phyloP scores from a whole-genome alignment of 2,888 invertebrate species.

The Oegoconia quadripuncta region DNA sequence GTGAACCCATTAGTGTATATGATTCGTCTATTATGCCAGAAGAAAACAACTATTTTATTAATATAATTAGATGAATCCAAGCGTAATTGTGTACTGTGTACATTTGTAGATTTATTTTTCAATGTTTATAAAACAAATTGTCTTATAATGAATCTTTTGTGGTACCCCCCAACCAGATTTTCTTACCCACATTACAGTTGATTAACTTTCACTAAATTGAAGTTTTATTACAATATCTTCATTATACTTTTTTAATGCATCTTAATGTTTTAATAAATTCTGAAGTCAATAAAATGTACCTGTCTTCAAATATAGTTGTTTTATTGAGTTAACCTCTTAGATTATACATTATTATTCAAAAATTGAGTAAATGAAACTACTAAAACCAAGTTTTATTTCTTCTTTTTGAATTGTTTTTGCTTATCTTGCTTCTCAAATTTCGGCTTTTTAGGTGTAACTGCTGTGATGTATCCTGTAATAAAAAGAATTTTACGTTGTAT shows the following conservation, averaged over 20 bases:
- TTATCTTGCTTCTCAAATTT: constrained; percentile 58
- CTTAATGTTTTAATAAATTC: constrained; percentile 13
- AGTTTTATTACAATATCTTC: constrained; percentile 2
- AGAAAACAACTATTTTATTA: too few relatives aligned
- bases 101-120: constrained; percentile 31
- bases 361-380: constrained; percentile 2
- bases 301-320: constrained; percentile 24
- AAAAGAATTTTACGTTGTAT: too few relatives aligned
- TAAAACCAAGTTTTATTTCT: constrained; percentile 31
- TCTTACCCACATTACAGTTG: too few relatives aligned
- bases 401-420: constrained; percentile 60
- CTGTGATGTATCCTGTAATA: too few relatives aligned
- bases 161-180: too few relatives aligned
- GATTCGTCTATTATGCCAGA: too few relatives aligned
- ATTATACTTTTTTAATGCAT: constrained; percentile 11
- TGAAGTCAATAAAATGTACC: constrained; percentile 37
- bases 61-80: constrained; percentile 13
- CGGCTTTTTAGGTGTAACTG: constrained; percentile 44
- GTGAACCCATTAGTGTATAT: not conserved
- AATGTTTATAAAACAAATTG: too few relatives aligned
- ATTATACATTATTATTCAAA: not conserved
- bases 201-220: not conserved
- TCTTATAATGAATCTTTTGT: too few relatives aligned
- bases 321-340: too few relatives aligned
- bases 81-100: constrained; percentile 51